phyloP scores from a whole-genome alignment of 2,113 vertebrate species.

The Tautogolabrus adspersus region DNA sequence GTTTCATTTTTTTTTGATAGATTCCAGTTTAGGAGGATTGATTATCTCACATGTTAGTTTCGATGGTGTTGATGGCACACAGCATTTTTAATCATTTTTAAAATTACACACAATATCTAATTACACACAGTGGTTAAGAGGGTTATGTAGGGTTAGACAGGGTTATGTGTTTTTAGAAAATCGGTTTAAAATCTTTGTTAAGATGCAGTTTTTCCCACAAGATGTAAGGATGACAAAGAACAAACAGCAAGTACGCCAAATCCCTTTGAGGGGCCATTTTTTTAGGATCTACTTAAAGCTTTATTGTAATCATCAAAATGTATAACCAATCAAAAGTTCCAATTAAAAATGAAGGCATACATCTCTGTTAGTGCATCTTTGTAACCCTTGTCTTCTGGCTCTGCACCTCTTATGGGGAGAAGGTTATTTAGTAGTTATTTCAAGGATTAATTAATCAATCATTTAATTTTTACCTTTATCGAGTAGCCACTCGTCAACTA shows the following conservation, averaged over 20 bases:
- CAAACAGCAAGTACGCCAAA: constrained; percentile 9
- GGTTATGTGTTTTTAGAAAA: constrained; percentile 86
- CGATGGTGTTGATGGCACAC: constrained; percentile 49
- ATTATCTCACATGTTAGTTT: constrained; percentile 45
- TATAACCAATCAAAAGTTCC: constrained; percentile 34
- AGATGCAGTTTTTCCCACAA: constrained; percentile 81
- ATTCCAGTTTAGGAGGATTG: constrained; percentile 43
- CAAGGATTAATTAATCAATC: constrained; percentile 84
- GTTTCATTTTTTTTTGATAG: no score
- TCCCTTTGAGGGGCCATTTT: neutral
- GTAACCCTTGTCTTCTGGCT: constrained; percentile 76
- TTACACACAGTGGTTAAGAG: constrained; percentile 82
- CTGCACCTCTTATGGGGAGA: constrained; percentile 87
- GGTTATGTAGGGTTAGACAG: constrained; percentile 86
- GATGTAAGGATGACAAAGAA: constrained; percentile 73
- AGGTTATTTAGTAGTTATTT: constrained; percentile 85
- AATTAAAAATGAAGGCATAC: constrained; percentile 49
- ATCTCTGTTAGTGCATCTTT: constrained; percentile 39
- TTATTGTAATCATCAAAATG: constrained; percentile 27
- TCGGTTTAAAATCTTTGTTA: constrained; percentile 79
- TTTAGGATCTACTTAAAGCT: constrained; percentile 26
- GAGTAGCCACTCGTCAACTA: constrained; percentile 99
- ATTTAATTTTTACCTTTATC: constrained; percentile 98
- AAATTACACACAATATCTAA: constrained; percentile 77
- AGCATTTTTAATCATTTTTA: constrained; percentile 67